Base-by-base conservation (phyloP, 2,888 invertebrate genomes). In the Nymphalis polychloros region DNA sequence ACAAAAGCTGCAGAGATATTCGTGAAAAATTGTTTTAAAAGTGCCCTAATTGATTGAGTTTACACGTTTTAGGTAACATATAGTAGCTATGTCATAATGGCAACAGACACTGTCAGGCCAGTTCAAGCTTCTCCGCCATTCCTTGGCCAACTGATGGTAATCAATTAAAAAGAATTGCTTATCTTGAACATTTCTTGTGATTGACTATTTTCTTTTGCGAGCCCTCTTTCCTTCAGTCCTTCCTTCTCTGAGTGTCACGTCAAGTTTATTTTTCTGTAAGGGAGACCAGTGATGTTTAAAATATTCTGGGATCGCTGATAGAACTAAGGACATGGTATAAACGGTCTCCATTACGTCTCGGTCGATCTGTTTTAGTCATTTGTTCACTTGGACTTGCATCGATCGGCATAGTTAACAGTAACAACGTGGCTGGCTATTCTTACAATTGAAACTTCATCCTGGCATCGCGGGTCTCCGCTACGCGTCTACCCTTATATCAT, bases 1-100 rank as follows among this genome's bases (percentile, higher is more conserved):
- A 6, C 53, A 52, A 23, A 10, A 53, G 27, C 27, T 10, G 27
- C 2, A 27, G 2, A 31, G 3, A 10, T 13, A 10, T 10, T 27
- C 46, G 19, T 16, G 53, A 46, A 35, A 16, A 63, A 27, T 27
- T 48, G 47, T 55, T 31, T 47, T 31, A n/a, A 41, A 27, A 19
- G 27, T 31, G 48, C 57, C 57, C 20, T 49, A 67, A 27, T 63
- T 63, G 59, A 67, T 63, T 48, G 19, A 59, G 59, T 63, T 67
- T 67, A 62, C 49, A 55, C 52, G 50, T 67, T 67, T 46, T 67
- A 67, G 67, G 67, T 41, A 52, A 57, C 50, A 59, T 59, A 52
- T 59, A 63, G 46, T 63, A 67, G 57, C 52, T 48, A 27, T 67
- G 50, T 46, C 17, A 59, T 19, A 63, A 62, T 63, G 62, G 35